A percentile compares a stretch with the other conserved stretches of the same genome.
Evolutionary conservation across 2,888 invertebrate species (phyloP).

Genomic region (Zhengitettix transpicula): DNA sequence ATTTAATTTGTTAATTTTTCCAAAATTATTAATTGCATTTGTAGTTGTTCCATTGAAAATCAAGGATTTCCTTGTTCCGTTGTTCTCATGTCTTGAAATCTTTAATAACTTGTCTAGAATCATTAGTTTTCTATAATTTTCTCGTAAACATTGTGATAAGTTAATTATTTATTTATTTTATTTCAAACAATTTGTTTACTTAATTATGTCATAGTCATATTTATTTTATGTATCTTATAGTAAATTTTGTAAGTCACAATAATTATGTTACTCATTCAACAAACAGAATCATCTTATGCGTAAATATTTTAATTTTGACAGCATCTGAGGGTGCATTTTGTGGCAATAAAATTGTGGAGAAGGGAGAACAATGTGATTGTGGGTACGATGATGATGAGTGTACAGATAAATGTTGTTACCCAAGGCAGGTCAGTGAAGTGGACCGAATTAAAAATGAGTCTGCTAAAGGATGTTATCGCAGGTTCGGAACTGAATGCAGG

Average conservation of each 20-base stretch:
- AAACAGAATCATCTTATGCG: not conserved
- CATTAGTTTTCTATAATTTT: too few relatives aligned
- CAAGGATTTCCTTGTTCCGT: too few relatives aligned
- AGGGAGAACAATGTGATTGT: constrained; percentile 95
- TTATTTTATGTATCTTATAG: too few relatives aligned
- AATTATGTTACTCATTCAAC: constrained; percentile 2
- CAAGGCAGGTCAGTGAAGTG: constrained; percentile 52
- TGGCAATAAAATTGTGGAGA: constrained; percentile 97
- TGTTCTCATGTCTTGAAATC: too few relatives aligned
- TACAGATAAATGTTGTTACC: constrained; percentile 85
- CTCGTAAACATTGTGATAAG: too few relatives aligned
- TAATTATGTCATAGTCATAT: too few relatives aligned
- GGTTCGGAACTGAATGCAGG: constrained; percentile 66
- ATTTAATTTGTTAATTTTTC: too few relatives aligned
- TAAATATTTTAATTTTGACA: constrained; percentile 15
- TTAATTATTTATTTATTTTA: too few relatives aligned
- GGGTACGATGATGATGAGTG: constrained; percentile 89
- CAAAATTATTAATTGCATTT: too few relatives aligned
- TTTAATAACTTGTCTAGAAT: too few relatives aligned
- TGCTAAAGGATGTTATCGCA: constrained; percentile 66
- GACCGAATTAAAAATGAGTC: constrained; percentile 50
- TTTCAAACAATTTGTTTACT: too few relatives aligned
- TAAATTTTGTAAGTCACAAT: not conserved
- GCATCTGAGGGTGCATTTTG: constrained; percentile 92
- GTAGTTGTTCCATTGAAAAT: too few relatives aligned